Base-by-base conservation (phyloP, 2,888 invertebrate genomes). In the Drosophila sordidula region DNA sequence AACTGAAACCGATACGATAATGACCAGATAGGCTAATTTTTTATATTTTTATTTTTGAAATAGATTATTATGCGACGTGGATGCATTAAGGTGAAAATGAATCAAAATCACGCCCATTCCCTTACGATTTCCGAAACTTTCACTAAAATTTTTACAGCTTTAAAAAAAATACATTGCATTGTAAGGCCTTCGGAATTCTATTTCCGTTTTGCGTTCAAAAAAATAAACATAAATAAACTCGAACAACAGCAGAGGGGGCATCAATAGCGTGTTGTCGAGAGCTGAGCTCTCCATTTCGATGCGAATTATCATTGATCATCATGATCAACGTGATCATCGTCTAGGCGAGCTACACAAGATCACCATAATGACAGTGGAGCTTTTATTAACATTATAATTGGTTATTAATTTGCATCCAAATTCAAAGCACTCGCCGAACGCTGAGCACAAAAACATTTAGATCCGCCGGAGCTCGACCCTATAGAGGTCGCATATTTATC, bases 381-480 rank as follows among this genome's bases (percentile, higher is more conserved):
- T 72, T 64, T 77, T 68, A 80, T 82, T 70, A 77, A 77, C 77
- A 82, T 75, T 70, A 83, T 76, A 83, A 87, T 83, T 78, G 78
- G 69, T 70, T 83, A 83, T 83, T 83, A 87, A 83, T 83, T 83
- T 84, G 87, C 82, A 83, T 87, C 63, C 38, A 65, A 75, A 86
- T 80, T 80, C 83, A 82, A 80, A 83, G 72, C 78, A 61, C 62
- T 59, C 70, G 63, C 82, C 70, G 83, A 68, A 16, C 55, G 49
- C 29, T 45, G 50, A 62, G 38, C 74, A 67, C 62, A 62, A 75
- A 36, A 51, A 58, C 42, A 26, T 54, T 22, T 32, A 56, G 38
- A 16, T 46, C 41, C 14, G 26, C 12, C 47, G 29, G 29, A 34
- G 26, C 11, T 25, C 6, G 41, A 22, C 8, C 54, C 61, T 50